phyloP scores from a whole-genome alignment of 2,797 vertebrate genomes.

The Syndactyla subalaris region DNA sequence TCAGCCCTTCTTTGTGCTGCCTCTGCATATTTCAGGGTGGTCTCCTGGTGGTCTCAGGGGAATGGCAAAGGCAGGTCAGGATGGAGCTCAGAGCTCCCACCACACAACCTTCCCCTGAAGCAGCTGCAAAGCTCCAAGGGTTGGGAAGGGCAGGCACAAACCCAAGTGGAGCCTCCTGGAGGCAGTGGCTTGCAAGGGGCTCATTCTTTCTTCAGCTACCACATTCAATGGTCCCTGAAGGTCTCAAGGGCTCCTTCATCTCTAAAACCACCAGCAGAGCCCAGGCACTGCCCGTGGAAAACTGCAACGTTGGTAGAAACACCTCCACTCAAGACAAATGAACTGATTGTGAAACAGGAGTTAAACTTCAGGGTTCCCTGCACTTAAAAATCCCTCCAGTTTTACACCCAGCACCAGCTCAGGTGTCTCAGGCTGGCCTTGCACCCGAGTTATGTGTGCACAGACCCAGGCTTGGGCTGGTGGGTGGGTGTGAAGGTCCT shows the following conservation, averaged over 20 bases:
- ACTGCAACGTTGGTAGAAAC: accelerated
- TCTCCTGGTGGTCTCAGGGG: neutral
- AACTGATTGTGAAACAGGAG: accelerated
- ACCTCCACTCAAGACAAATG: accelerated
- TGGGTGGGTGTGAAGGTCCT: neutral
- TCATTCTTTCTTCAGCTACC: neutral
- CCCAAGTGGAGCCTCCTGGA: neutral
- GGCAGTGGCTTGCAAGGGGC: neutral
- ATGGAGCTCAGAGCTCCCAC: neutral
- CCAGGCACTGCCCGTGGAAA: neutral
- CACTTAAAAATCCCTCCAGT: neutral
- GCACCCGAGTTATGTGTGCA: accelerated
- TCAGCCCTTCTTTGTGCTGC: neutral
- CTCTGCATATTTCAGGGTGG: neutral
- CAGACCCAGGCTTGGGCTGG: neutral
- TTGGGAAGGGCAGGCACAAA: neutral
- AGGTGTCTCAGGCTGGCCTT: neutral
- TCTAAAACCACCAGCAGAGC: neutral
- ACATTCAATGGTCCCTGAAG: neutral
- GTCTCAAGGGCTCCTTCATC: neutral
- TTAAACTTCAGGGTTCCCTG: neutral
- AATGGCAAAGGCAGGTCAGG: neutral
- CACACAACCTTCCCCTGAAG: neutral
- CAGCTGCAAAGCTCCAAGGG: accelerated
- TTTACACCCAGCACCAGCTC: neutral